Evolutionary conservation across 2,797 vertebrate species (phyloP), one percentile per base, ranked within the genome.

Genomic region (Squalus acanthias): DNA sequence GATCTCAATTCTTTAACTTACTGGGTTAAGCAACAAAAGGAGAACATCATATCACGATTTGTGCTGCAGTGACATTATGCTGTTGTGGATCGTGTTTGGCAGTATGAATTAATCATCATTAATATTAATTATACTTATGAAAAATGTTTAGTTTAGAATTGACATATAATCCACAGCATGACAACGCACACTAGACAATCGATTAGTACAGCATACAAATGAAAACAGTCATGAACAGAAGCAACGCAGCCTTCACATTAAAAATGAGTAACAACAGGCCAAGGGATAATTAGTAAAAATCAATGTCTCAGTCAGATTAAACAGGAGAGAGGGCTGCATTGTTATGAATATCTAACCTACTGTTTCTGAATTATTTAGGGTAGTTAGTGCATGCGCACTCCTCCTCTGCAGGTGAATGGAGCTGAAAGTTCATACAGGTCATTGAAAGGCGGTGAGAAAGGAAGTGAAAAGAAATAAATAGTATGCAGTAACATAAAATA

Each of bases 261-360:
- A 93, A 39, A 39, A 67, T 39, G 39, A 67, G 63, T 39, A 93
- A 69, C 91, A 67, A 39, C n/a, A 67, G 60, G 17, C 63, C 91
- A 69, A 93, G 91, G 63, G 20, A 93, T 93, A 93, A 93, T 93
- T 92, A 67, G 91, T 93, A 67, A 93, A 69, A 93, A 69, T 93
- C 91, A 93, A 20, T 92, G 82, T 50, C 39, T 85, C 79, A 85
- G 79, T 85, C 22, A 85, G 39, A 85, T 85, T 46, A 85, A 85
- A 20, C 39, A 50, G 79, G 79, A 85, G 79, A 22, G n/a, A 46
- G 79, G 22, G 79, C 4, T 20, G 79, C 79, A 46, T 3, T 20
- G 1, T 1, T 82, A 15, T 46, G 79, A n/a, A 82, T 82, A 39
- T 20, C 79, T 46, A 20, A 22, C 79, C 39, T 39, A 82, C 39